Percentiles rank a stretch among this genome's conserved stretches.
Conservation (phyloP, 2,888 invertebrate genomes). For the Phania funesta region DNA sequence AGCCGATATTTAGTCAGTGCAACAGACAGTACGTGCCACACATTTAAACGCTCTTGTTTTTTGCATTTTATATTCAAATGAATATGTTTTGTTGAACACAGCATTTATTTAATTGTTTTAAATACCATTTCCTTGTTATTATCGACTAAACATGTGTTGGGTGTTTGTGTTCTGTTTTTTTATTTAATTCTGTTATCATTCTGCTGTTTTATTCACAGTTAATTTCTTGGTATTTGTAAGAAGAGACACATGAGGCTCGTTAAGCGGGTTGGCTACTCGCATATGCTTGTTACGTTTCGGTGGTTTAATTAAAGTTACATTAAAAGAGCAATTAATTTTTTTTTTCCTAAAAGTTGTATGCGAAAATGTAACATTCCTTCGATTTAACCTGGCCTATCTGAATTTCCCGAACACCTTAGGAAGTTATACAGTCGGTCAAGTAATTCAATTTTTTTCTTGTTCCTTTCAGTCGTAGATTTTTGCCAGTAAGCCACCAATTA, state of each 20-base stretch:
- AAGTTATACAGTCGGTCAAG: no score
- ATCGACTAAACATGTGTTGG: conserved; percentile 48
- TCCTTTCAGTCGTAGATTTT: no score
- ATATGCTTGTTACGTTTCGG: not conserved
- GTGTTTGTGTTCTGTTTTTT: not conserved
- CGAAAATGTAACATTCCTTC: no score
- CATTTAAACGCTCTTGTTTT: not conserved
- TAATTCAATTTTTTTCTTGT: no score
- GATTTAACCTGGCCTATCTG: no score
- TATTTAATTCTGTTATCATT: not conserved
- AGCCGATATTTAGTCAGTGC: not conserved
- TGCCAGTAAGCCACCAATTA: no score
- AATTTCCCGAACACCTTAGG: no score
- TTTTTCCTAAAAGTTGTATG: no score
- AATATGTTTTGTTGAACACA: conserved; percentile 39
- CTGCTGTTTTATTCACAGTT: conserved; percentile 27
- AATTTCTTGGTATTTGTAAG: conserved; percentile 1
- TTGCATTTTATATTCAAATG: conserved; percentile 35
- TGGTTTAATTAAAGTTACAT: not conserved
- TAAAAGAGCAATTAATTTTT: no score
- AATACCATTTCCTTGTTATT: conserved; percentile 56
- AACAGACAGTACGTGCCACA: conserved; percentile 10
- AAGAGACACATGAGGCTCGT: not conserved
- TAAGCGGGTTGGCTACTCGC: not conserved
- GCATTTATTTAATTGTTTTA: conserved; percentile 57